Conservation (phyloP, 2,797 vertebrate genomes). For the Rhadinocentrus ornatus region DNA sequence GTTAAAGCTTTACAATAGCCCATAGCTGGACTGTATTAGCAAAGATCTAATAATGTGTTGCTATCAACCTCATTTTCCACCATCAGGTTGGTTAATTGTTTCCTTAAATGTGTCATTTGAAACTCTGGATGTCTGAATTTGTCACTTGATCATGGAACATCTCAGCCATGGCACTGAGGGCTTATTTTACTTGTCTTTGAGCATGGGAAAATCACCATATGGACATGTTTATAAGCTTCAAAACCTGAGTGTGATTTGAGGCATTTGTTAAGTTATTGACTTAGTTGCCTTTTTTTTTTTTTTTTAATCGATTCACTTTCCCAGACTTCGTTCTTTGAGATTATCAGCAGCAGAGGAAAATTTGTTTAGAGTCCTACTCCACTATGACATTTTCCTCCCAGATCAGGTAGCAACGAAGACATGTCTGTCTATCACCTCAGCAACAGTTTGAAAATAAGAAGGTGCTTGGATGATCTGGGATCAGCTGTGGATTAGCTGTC, state of each 20-base stretch:
- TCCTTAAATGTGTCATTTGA: background rate
- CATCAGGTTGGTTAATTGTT: background rate
- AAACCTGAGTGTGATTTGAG: background rate
- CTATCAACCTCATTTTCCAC: background rate
- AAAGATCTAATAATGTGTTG: background rate
- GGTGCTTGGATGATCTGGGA: slow-evolving; percentile 50
- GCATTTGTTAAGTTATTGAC: background rate
- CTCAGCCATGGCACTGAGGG: background rate
- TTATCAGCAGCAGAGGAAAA: background rate
- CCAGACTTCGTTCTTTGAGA: background rate
- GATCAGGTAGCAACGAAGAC: background rate
- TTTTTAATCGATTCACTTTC: background rate
- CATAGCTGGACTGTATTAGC: background rate
- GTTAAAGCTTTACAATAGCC: background rate
- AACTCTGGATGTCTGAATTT: background rate
- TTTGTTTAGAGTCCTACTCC: background rate
- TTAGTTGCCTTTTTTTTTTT: background rate
- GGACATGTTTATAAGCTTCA: background rate
- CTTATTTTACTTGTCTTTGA: background rate
- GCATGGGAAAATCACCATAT: background rate
- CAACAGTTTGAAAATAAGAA: slow-evolving; percentile 19
- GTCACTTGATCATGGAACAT: background rate
- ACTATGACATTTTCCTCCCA: background rate
- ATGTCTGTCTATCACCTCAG: background rate
- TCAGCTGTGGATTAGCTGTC: slow-evolving; percentile 51